Base-by-base conservation (phyloP, 2,113 vertebrate species). In the Crotalus horridus region DNA sequence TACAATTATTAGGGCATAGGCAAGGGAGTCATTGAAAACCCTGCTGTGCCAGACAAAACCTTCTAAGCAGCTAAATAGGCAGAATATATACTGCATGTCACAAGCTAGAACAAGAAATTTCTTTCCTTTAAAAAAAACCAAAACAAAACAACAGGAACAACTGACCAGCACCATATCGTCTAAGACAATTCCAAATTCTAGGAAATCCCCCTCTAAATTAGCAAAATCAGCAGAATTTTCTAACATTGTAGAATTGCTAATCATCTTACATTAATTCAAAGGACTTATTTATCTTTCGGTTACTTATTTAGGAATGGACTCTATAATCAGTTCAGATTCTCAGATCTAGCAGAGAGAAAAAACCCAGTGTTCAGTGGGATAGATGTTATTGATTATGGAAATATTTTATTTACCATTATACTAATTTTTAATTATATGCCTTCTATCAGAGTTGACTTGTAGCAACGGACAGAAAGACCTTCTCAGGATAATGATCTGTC, bases 281-380 rank as follows among this genome's bases (percentile, higher is more conserved):
- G 53, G 55, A 46, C 17, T 59, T 51, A 9, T 8, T 59, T 61
- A 17, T 15, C 85, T 86, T n/a, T 20, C 1, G 24, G 59, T 59
- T 91, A 55, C 53, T 90, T 90, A 94, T 96, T 95, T 91, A 94
- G 93, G 59, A 92, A 93, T 89, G 91, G 26, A 46, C 94, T 95
- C 90, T 6, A 92, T 90, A 89, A 0, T 0, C 90, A 89, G 94
- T n/a, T 1, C 89, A 93, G 92, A 87, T 81, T 81, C 69, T 81
- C 69, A 39, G 33, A 94, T 88, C 55, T 61, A 89, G 93, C 90
- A 69, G 94, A 93, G 93, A 43, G 48, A 43, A 21, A 93, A 93
- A 89, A 92, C 89, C 81, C 93, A 93, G 93, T 53, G 54, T 93
- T 91, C 94, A 59, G 85, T 59, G 95, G 91, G 91, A 93, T 24